phyloP scores from a whole-genome alignment of 2,113 vertebrate species.

The Grantiella picta region DNA sequence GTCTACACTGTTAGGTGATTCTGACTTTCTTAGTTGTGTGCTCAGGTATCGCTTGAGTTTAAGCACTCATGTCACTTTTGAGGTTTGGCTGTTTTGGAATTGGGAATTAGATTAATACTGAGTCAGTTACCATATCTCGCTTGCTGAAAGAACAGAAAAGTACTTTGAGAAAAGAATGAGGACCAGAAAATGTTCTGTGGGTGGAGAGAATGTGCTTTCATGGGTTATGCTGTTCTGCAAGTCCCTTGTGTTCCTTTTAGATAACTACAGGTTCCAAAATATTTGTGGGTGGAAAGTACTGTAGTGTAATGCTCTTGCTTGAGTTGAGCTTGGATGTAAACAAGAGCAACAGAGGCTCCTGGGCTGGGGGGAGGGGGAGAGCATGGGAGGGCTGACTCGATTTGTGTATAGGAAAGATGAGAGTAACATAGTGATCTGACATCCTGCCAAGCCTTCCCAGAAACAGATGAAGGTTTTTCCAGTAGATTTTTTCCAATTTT shows the following conservation, averaged over 20 bases:
- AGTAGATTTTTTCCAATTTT: background rate
- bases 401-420: background rate
- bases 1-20: background rate
- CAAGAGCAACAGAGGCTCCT: background rate
- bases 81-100: background rate
- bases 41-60: background rate
- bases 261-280: background rate
- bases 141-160: background rate
- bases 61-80: background rate
- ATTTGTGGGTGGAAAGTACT: background rate
- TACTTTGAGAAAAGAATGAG: background rate
- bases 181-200: background rate
- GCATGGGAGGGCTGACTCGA: background rate
- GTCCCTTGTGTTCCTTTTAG: background rate
- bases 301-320: background rate
- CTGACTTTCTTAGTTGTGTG: background rate
- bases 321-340: background rate
- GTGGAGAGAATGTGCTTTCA: background rate
- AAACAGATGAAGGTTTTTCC: background rate
- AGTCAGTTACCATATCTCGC: background rate
- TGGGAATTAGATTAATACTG: background rate
- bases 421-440: background rate
- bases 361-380: rapidly evolving
- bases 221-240: background rate
- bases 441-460: background rate